phyloP scores from a whole-genome alignment of 2,797 vertebrate genomes.

The Characodon lateralis region DNA sequence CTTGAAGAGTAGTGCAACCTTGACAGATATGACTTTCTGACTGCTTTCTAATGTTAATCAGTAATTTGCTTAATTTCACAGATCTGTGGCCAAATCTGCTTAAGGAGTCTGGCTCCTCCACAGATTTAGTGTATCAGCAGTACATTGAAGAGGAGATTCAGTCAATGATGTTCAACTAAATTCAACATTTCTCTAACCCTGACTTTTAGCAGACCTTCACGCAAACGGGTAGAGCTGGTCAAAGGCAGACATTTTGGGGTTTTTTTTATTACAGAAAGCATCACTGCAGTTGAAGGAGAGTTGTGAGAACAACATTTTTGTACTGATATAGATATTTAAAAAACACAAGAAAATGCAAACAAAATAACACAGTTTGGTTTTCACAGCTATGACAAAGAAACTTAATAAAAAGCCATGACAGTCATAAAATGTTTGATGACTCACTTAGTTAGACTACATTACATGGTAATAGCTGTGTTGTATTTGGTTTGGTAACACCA shows the following conservation, averaged over 20 bases:
- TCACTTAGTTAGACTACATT: conserved; percentile 9
- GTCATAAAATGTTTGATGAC: conserved; percentile 8
- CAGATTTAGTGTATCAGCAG: conserved; percentile 32
- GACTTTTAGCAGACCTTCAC: conserved; percentile 29
- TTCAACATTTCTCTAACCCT: conserved; percentile 24
- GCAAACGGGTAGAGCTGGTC: conserved; percentile 27
- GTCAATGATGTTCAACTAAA: conserved; percentile 40
- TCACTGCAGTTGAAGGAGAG: neutral
- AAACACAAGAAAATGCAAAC: neutral
- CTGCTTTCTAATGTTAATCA: conserved; percentile 52
- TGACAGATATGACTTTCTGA: conserved; percentile 11
- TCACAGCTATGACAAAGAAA: neutral
- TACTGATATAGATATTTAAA: neutral
- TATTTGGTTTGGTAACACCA: conserved; percentile 21
- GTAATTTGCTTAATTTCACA: conserved; percentile 65
- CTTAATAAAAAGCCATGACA: neutral
- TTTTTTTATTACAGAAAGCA: conserved; percentile 1
- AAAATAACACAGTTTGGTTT: neutral
- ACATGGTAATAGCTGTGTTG: conserved; percentile 1
- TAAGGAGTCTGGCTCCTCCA: conserved; percentile 32
- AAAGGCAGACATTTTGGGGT: conserved; percentile 23
- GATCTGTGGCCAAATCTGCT: conserved; percentile 50
- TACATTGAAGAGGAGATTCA: conserved; percentile 25
- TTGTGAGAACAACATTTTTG: neutral
- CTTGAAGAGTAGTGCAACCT: conserved; percentile 8